Evolutionary conservation across 2,888 invertebrate genomes (phyloP), one percentile per base, ranked within the genome.

Genomic region (Acrobasis repandana): DNA sequence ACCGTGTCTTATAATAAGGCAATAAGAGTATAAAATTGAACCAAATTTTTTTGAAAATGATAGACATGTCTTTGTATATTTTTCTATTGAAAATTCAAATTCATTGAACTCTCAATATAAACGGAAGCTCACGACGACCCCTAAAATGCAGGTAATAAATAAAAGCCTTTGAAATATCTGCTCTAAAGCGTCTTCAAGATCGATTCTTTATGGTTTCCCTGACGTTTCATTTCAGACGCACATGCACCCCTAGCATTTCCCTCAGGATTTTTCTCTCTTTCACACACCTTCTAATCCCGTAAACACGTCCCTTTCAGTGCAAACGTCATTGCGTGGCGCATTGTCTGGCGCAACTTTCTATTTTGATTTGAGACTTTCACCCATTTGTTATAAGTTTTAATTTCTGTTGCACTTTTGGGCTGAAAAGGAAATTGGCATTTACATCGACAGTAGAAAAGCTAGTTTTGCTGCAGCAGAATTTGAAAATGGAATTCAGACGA

Each of bases 271-370:
- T 5, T 67, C 11, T 84, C 89, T 77, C 85, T 71, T 67, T 88
- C 78, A 60, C 74, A 71, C 84, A 57, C 66, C 20, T 38, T 57
- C 50, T 65, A 66, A 66, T 63, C 63, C 61, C 61, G 63, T 76
- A 76, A 74, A 61, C 64, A 74, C 66, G 56, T 85, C 83, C 73
- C 82, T 75, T 73, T 82, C 76, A 70, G 67, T 85, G 79, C 83
- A 89, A 91, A 90, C 92, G 90, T 90, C 90, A 91, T 85, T 86
- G 90, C 89, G 87, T 87, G 85, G 90, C 90, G 90, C 91, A 89
- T 89, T 90, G 91, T 90, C 89, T 88, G 78, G 76, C 47, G 63
- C 64, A 47, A 59, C 61, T 62, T 54, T 51, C 48, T 67, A 72
- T 70, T 64, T 38, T 64, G 47, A 82, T 78, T 77, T 72, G 77